Evolutionary conservation across 2,888 invertebrate species (phyloP).

Genomic region (Emmelina monodactyla): DNA sequence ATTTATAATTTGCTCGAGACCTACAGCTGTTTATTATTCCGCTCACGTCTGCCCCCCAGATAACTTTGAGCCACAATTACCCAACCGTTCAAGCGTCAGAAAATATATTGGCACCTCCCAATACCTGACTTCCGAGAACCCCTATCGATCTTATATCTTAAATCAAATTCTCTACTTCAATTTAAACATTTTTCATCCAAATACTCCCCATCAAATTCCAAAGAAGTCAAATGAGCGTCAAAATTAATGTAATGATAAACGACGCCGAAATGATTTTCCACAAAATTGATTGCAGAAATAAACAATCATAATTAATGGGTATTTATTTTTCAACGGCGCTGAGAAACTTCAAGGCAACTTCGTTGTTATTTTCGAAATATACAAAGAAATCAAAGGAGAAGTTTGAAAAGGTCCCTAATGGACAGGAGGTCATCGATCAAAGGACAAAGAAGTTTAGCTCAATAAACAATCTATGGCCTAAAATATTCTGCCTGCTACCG

Average conservation of each 20-base stretch:
- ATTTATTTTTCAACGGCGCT: constrained; percentile 33
- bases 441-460: constrained; percentile 54
- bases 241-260: neutral
- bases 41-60: constrained; percentile 54
- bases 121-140: neutral
- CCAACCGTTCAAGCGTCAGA: constrained; percentile 59
- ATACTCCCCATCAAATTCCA: too few species aligned
- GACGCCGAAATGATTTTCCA: neutral
- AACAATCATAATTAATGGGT: constrained; percentile 34
- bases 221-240: neutral
- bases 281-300: constrained; percentile 1
- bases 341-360: constrained; percentile 38
- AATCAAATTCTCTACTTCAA: neutral
- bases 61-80: constrained; percentile 63
- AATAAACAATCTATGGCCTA: constrained; percentile 47
- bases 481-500: constrained; percentile 32
- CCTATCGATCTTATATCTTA: neutral
- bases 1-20: constrained; percentile 50
- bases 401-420: constrained; percentile 59
- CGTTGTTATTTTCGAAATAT: constrained; percentile 43
- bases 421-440: constrained; percentile 61
- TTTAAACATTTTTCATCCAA: neutral
- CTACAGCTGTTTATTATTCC: constrained; percentile 43
- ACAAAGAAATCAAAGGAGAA: constrained; percentile 57
- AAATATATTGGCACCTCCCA: constrained; percentile 58